Evolutionary conservation across 53 echinoderm and acorn worm genomes (phyloP).

Genomic region (Temnopleurus reevesii): DNA sequence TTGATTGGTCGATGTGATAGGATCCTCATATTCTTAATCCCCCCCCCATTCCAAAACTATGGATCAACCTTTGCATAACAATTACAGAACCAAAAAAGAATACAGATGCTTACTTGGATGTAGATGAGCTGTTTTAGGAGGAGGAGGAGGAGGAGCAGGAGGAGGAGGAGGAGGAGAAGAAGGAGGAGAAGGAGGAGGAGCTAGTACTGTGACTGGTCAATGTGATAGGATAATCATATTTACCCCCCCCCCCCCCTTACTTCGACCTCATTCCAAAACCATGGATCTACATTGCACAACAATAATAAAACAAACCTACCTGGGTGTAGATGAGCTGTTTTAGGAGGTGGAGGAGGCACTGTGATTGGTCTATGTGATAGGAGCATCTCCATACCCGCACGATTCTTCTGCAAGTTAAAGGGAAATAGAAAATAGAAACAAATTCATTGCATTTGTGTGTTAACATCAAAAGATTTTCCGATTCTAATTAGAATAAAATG

Average conservation of each 20-base stretch:
- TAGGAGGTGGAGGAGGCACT: slow-evolving; percentile 38
- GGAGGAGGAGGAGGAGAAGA: too few species aligned
- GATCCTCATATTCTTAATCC: neutral
- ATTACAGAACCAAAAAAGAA: too few species aligned
- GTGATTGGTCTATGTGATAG: slow-evolving; percentile 45
- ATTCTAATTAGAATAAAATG: too few species aligned
- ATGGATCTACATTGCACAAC: too few species aligned
- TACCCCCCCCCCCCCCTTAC: neutral
- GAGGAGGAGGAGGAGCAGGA: slow-evolving; percentile 44
- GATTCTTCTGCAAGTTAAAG: slow-evolving; percentile 14
- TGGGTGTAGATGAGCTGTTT: slow-evolving; percentile 8
- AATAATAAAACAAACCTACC: neutral
- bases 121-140: neutral
- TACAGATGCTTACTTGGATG: slow-evolving; percentile 42
- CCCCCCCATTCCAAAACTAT: too few species aligned
- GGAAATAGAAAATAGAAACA: neutral
- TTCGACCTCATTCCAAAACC: too few species aligned
- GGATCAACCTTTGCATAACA: neutral
- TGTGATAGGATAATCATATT: neutral
- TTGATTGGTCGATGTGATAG: slow-evolving; percentile 2
- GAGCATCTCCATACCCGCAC: slow-evolving; percentile 49
- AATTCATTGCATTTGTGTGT: neutral
- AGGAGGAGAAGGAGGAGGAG: too few species aligned
- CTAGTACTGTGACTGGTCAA: neutral
- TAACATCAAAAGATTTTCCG: too few species aligned